A percentile compares a stretch with the other conserved stretches of the same genome.
These are phyloP conservation scores for Chionomys nivalis DNA, from an alignment of 2,113 vertebrate species.

Conservation along the genomic window DNA sequence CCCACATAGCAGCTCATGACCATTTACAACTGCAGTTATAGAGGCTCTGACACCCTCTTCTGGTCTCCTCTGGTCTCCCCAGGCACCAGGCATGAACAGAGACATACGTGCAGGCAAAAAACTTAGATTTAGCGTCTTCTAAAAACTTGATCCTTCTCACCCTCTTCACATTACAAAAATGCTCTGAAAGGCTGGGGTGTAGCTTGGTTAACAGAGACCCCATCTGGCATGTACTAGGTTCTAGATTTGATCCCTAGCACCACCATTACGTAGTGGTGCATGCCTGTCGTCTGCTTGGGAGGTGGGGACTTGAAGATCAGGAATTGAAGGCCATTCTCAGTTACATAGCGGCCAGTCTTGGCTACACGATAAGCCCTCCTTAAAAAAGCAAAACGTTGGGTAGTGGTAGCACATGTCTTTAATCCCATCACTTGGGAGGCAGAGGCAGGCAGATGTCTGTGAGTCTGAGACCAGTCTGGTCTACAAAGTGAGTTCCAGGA, in stretches of 20 bases:
- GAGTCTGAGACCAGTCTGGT: background rate
- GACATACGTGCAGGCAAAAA: background rate
- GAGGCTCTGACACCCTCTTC: background rate
- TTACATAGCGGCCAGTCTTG: background rate
- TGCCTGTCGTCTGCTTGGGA: background rate
- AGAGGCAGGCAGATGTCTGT: background rate
- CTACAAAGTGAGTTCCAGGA: background rate
- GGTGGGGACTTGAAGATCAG: background rate
- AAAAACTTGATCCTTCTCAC: conserved; percentile 1
- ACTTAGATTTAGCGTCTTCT: background rate
- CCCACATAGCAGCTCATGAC: background rate
- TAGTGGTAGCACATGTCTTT: background rate
- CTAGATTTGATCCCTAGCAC: background rate
- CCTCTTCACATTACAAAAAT: conserved; percentile 20
- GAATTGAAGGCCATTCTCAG: background rate
- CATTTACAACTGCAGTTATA: background rate
- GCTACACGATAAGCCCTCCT: background rate
- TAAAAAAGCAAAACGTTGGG: background rate
- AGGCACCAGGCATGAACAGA: background rate
- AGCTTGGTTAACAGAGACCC: background rate
- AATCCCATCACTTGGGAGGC: background rate
- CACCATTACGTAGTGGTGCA: background rate
- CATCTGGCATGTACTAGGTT: background rate
- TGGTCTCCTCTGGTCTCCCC: background rate
- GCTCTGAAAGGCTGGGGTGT: background rate